Evolutionary conservation across 2,888 invertebrate species (phyloP).

Genomic region (Dolichomitus sp.): DNA sequence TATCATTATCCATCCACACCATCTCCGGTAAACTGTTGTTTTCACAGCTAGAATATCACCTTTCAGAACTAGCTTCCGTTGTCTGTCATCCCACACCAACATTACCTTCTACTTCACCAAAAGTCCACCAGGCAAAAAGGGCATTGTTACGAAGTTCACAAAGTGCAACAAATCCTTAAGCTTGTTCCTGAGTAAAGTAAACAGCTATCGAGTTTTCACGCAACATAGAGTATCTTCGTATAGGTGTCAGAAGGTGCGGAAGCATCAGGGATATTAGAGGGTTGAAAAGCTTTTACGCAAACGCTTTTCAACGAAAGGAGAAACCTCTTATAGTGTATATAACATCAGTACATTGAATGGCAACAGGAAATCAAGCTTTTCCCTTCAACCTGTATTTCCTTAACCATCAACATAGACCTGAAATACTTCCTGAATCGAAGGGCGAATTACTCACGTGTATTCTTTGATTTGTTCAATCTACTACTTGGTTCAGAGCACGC

Average conservation of each 20-base stretch:
- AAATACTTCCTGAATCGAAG: conserved; percentile 17
- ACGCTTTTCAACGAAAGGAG: conserved; percentile 70
- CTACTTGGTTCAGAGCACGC: conserved; percentile 29
- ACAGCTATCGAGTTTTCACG: conserved; percentile 76
- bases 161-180: conserved; percentile 68
- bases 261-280: conserved; percentile 10
- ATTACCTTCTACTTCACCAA: conserved; percentile 39
- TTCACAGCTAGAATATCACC: conserved; percentile 53
- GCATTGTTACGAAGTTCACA: conserved; percentile 65
- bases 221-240: background rate
- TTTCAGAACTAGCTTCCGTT: conserved; percentile 53
- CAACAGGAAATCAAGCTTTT: conserved; percentile 4
- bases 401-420: background rate
- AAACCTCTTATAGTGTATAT: conserved; percentile 69
- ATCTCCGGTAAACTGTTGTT: conserved; percentile 39
- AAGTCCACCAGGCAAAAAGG: conserved; percentile 24
- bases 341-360: conserved; percentile 21
- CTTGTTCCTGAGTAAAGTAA: conserved; percentile 71
- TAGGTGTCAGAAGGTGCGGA: conserved; percentile 10
- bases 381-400: background rate
- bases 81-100: conserved; percentile 2
- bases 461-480: conserved; percentile 18
- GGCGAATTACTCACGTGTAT: conserved; percentile 24
- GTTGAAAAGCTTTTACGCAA: conserved; percentile 63
- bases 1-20: conserved; percentile 39